Evolutionary conservation across 2,113 vertebrate genomes (phyloP).

Genomic region (Peromyscus californicus): DNA sequence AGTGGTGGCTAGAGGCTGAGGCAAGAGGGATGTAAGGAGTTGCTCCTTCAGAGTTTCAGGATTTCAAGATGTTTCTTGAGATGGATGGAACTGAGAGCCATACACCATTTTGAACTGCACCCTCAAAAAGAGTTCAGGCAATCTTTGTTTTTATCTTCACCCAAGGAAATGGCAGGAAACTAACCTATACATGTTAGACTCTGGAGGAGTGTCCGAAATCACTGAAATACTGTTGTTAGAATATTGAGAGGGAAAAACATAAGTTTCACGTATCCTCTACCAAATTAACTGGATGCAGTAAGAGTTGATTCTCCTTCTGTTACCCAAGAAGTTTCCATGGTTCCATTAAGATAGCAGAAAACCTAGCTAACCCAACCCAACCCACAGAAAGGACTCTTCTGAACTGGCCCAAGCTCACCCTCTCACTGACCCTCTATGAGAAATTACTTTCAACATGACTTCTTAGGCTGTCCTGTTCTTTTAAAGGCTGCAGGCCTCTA

Average conservation of each 20-base stretch:
- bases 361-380: constrained; percentile 53
- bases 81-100: not conserved
- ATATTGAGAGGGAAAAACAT: constrained; percentile 3
- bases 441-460: constrained; percentile 68
- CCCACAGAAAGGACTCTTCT: constrained; percentile 52
- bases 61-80: not conserved
- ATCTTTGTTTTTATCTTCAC: constrained; percentile 24
- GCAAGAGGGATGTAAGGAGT: not conserved
- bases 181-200: not conserved
- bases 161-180: constrained; percentile 37
- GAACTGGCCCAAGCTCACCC: constrained; percentile 28
- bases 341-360: constrained; percentile 46
- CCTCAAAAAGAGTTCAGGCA: not conserved
- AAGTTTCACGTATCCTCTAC: not conserved
- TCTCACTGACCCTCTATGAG: constrained; percentile 25
- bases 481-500: constrained; percentile 2
- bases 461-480: constrained; percentile 37
- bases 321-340: not conserved
- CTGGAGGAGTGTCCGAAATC: not conserved
- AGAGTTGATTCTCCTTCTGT: constrained; percentile 44
- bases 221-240: not conserved
- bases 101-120: not conserved
- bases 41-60: not conserved
- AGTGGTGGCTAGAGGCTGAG: no score
- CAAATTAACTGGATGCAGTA: not conserved